Percentiles rank a stretch among this genome's conserved stretches.
phyloP scores from a whole-genome alignment of 2,888 invertebrate species.

The Chymomyza amoena region DNA sequence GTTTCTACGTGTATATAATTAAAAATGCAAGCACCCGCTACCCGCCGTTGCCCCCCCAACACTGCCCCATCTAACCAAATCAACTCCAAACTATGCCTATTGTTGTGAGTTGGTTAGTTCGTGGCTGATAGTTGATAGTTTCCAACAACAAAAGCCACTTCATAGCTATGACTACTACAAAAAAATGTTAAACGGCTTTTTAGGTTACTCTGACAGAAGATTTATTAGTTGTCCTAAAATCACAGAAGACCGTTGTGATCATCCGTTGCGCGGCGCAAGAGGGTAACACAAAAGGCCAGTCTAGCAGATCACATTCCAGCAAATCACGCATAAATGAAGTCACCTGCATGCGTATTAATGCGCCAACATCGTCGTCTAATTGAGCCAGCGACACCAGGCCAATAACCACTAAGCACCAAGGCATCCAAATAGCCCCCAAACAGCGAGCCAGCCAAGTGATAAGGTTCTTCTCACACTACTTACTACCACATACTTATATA shows the following conservation, averaged over 20 bases:
- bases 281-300: conserved; percentile 32
- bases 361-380: conserved; percentile 74
- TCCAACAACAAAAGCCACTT: conserved; percentile 11
- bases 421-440: conserved; percentile 9
- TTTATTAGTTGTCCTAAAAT: conserved; percentile 74
- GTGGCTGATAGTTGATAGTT: conserved; percentile 15
- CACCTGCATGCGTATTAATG: conserved; percentile 59
- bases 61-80: conserved; percentile 26
- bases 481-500: neutral
- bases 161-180: conserved; percentile 46
- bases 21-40: conserved; percentile 48
- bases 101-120: conserved; percentile 38
- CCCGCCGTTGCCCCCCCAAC: neutral
- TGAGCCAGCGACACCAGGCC: conserved; percentile 61
- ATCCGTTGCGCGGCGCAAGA: conserved; percentile 29
- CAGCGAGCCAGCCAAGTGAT: conserved; percentile 29
- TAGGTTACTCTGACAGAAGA: conserved; percentile 55
- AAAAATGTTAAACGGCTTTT: conserved; percentile 63
- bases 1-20: conserved; percentile 62
- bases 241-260: conserved; percentile 53
- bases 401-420: neutral
- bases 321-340: conserved; percentile 63
- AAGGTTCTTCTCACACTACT: conserved; percentile 24
- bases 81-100: conserved; percentile 62
- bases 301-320: conserved; percentile 53